phyloP scores from a whole-genome alignment of 2,113 vertebrate genomes.

The Pelusios castaneus region DNA sequence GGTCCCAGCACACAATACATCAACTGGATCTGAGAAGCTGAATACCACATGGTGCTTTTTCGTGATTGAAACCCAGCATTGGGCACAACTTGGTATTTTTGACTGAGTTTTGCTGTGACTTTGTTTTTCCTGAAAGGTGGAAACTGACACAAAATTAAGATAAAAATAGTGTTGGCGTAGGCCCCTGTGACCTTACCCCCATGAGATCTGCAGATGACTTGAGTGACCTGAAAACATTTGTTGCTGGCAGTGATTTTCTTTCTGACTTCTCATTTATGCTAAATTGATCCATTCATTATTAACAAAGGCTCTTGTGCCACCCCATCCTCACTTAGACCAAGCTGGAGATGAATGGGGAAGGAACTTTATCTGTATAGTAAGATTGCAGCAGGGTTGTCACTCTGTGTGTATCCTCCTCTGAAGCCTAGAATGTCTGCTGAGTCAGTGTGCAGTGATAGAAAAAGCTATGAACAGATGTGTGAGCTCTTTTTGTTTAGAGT shows the following conservation, averaged over 20 bases:
- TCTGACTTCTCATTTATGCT: background rate
- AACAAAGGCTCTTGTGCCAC: background rate
- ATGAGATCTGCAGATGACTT: background rate
- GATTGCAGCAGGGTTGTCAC: background rate
- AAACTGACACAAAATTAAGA: background rate
- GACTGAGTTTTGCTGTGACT: background rate
- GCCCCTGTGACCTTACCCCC: too few species aligned
- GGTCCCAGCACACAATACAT: background rate
- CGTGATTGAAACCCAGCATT: background rate
- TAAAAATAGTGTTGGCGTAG: background rate
- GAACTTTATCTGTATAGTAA: background rate
- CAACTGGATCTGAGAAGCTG: background rate
- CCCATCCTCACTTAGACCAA: background rate
- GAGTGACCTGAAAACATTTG: background rate
- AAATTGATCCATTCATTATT: background rate
- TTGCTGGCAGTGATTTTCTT: background rate
- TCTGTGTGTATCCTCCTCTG: background rate
- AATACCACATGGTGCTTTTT: too few species aligned
- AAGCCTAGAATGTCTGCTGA: background rate
- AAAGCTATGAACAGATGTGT: background rate
- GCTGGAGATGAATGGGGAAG: background rate
- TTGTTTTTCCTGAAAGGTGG: background rate
- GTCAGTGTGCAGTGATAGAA: background rate
- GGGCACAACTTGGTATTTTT: background rate
- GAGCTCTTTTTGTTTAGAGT: background rate